A percentile compares a stretch with the other conserved stretches of the same genome.
Conservation (phyloP, 2,888 invertebrate genomes). For the Amiota mariae region DNA sequence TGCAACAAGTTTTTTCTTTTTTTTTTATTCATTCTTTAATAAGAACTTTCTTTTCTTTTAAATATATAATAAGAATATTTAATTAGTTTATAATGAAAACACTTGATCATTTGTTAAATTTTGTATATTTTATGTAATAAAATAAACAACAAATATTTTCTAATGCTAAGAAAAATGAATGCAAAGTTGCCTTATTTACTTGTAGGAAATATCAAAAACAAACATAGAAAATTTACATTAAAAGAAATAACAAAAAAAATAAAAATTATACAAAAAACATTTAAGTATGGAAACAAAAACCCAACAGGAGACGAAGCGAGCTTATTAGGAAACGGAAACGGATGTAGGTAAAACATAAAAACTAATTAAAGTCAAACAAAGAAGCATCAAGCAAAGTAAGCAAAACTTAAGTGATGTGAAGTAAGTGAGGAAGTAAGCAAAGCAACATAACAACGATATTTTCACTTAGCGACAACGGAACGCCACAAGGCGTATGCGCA, state of each 20-base stretch:
- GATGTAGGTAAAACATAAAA: slow-evolving; percentile 20
- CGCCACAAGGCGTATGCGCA: slow-evolving; percentile 17
- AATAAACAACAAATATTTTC: too few relatives aligned
- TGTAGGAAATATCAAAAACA: background rate
- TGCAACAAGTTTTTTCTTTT: slow-evolving; percentile 14
- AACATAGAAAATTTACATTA: background rate
- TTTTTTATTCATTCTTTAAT: background rate
- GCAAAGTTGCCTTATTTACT: background rate
- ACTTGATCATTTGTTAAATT: background rate
- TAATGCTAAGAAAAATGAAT: too few relatives aligned
- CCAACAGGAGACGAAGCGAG: too few relatives aligned
- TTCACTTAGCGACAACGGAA: background rate
- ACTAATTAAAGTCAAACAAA: slow-evolving; percentile 27
- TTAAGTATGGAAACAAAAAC: background rate
- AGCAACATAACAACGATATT: background rate
- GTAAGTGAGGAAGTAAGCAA: background rate
- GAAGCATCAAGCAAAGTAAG: background rate
- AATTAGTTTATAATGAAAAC: slow-evolving; percentile 3
- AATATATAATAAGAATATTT: background rate
- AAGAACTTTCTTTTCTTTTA: background rate
- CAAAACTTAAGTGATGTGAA: background rate
- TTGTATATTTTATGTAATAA: too few relatives aligned
- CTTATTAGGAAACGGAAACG: slow-evolving; percentile 4
- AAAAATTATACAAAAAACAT: background rate
- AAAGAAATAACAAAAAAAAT: background rate